Conservation (phyloP, 2,888 invertebrate genomes). For the Xanthia togata region DNA sequence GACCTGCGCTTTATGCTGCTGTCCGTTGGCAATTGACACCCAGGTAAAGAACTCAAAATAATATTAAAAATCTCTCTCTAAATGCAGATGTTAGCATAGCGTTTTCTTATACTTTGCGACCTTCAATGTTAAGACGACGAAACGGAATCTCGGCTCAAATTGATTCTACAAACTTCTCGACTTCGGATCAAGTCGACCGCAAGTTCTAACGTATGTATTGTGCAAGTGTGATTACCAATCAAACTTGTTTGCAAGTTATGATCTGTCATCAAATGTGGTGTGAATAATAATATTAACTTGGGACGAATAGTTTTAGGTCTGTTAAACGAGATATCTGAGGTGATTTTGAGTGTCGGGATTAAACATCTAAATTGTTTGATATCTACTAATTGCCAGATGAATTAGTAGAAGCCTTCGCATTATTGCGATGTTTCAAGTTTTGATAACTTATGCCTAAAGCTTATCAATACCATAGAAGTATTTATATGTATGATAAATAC, state of each 20-base stretch:
- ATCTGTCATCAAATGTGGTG: conserved; percentile 56
- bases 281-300: conserved; percentile 52
- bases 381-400: background rate
- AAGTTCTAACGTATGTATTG: conserved; percentile 67
- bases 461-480: too few species aligned
- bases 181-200: conserved; percentile 33
- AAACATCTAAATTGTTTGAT: background rate
- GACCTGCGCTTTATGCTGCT: too few species aligned
- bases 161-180: conserved; percentile 49
- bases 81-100: background rate
- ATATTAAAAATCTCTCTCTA: background rate
- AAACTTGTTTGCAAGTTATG: conserved; percentile 68
- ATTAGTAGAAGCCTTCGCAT: background rate
- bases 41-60: background rate
- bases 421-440: background rate
- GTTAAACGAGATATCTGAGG: conserved; percentile 25
- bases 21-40: background rate
- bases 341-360: background rate
- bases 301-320: conserved; percentile 27
- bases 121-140: conserved; percentile 14
- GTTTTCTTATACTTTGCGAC: conserved; percentile 5
- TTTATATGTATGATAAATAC: too few species aligned
- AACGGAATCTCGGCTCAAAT: conserved; percentile 34
- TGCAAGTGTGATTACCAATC: conserved; percentile 75
- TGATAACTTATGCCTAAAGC: background rate